Percentiles rank a stretch among this genome's conserved stretches.
Evolutionary conservation across 2,113 vertebrate species (phyloP).

Genomic region (Ammodytes marinus): DNA sequence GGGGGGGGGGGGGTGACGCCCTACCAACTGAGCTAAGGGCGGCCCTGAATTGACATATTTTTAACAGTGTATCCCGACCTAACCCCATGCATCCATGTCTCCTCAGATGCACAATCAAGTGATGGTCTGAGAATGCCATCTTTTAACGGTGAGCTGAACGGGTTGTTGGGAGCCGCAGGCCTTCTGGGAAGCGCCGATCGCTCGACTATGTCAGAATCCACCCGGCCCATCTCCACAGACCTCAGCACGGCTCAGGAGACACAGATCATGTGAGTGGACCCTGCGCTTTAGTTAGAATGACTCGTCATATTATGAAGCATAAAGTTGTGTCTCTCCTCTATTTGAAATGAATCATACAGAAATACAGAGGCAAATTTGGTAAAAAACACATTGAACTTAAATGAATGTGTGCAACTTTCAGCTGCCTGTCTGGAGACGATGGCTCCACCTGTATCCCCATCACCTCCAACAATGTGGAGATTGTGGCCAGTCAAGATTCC

Average conservation of each 20-base stretch:
- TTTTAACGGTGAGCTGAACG: conserved; percentile 95
- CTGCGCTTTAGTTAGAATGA: background rate
- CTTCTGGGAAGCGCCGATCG: conserved; percentile 85
- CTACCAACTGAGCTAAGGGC: no score
- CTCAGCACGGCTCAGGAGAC: conserved; percentile 87
- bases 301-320: background rate
- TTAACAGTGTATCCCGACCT: background rate
- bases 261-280: conserved; percentile 92
- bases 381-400: background rate
- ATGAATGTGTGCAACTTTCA: conserved; percentile 61
- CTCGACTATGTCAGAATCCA: conserved; percentile 83
- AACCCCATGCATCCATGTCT: conserved; percentile 2
- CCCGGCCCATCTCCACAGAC: conserved; percentile 84
- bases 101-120: conserved; percentile 83
- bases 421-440: conserved; percentile 94
- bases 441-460: conserved; percentile 92
- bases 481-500: conserved; percentile 97
- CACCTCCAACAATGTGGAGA: conserved; percentile 93
- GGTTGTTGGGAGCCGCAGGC: conserved; percentile 90
- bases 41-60: background rate
- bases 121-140: conserved; percentile 87
- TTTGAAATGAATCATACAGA: background rate
- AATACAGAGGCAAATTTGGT: background rate
- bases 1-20: no score
- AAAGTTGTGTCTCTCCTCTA: background rate